A percentile compares a stretch with the other conserved stretches of the same genome.
phyloP scores from a whole-genome alignment of 2,888 invertebrate species.

The Coenonympha glycerion region DNA sequence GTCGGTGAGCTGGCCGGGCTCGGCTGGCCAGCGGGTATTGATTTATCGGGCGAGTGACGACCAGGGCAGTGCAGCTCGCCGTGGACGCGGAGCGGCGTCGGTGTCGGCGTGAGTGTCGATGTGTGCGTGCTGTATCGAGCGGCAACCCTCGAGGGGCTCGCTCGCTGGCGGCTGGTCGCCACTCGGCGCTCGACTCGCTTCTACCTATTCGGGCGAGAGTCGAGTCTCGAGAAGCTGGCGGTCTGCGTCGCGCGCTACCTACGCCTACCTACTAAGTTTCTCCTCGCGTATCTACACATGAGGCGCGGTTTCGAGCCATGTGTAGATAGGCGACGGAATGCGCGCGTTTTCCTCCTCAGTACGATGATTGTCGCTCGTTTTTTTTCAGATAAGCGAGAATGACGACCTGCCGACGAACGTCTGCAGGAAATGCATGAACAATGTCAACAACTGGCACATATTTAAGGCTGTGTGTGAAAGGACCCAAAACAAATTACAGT shows the following conservation, averaged over 20 bases:
- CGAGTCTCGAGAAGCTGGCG: constrained; percentile 72
- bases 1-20: constrained; percentile 55
- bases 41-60: constrained; percentile 72
- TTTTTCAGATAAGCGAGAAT: constrained; percentile 77
- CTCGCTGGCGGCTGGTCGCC: constrained; percentile 51
- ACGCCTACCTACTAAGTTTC: constrained; percentile 75
- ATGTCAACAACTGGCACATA: constrained; percentile 80
- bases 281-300: constrained; percentile 65
- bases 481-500: constrained; percentile 79
- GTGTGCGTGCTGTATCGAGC: constrained; percentile 71
- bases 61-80: constrained; percentile 69
- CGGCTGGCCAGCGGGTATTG: constrained; percentile 65
- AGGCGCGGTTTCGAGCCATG: constrained; percentile 65
- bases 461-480: constrained; percentile 79
- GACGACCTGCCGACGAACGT: constrained; percentile 80
- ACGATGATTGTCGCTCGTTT: constrained; percentile 63
- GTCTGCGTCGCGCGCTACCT: constrained; percentile 62
- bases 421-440: constrained; percentile 78
- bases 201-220: constrained; percentile 73
- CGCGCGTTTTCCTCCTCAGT: constrained; percentile 62
- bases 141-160: constrained; percentile 73
- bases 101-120: constrained; percentile 62
- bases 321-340: constrained; percentile 54
- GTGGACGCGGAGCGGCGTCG: constrained; percentile 66
- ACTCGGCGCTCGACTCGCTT: constrained; percentile 74